phyloP scores from a whole-genome alignment of 2,888 invertebrate species.

The Epirrita christyi region DNA sequence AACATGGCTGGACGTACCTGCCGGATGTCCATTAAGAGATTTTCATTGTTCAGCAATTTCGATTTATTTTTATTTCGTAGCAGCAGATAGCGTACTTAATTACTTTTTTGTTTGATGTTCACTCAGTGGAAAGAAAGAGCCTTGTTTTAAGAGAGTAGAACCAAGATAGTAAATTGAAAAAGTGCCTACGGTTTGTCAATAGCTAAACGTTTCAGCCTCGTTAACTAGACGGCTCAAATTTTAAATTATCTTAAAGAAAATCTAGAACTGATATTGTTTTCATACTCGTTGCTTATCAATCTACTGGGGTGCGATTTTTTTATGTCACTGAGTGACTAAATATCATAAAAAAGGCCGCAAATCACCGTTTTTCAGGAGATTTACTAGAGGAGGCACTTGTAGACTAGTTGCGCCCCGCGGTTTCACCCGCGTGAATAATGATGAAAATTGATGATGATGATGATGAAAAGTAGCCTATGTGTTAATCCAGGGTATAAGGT shows the following conservation, averaged over 20 bases:
- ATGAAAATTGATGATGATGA: too few species aligned
- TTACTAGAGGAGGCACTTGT: too few species aligned
- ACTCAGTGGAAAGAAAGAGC: conserved; percentile 47
- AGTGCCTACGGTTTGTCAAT: conserved; percentile 47
- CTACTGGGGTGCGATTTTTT: too few species aligned
- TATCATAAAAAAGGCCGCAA: too few species aligned
- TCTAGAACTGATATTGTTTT: neutral
- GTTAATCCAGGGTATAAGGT: too few species aligned
- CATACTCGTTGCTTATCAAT: neutral
- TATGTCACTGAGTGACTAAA: too few species aligned
- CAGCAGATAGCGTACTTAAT: conserved; percentile 62
- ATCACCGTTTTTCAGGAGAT: too few species aligned
- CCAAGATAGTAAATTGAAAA: conserved; percentile 51
- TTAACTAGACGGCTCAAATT: conserved; percentile 20
- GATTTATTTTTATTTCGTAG: conserved; percentile 56
- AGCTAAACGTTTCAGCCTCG: conserved; percentile 35
- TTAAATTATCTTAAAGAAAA: too few species aligned
- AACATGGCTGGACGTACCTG: conserved; percentile 30
- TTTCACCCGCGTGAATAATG: too few species aligned
- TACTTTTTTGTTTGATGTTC: conserved; percentile 67
- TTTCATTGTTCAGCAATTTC: conserved; percentile 57
- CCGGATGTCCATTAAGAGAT: conserved; percentile 46
- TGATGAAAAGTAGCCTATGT: too few species aligned
- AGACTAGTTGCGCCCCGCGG: too few species aligned
- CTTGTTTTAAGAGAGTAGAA: conserved; percentile 48